Conservation (phyloP, 2,888 invertebrate genomes). For the Drosophila phalerata region DNA sequence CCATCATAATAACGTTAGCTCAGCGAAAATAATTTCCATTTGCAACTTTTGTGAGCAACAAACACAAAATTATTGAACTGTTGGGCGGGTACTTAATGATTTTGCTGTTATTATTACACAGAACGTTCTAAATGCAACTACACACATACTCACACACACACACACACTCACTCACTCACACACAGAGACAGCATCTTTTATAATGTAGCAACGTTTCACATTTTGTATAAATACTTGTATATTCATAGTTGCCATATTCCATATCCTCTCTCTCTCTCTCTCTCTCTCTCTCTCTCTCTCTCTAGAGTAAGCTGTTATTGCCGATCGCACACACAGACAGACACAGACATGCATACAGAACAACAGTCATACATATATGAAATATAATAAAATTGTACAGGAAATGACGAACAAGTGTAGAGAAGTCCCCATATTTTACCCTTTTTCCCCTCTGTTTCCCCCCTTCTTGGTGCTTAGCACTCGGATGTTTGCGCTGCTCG, state of each 20-base stretch:
- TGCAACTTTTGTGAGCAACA: constrained; percentile 17
- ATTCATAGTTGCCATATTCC: constrained; percentile 42
- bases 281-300: background rate
- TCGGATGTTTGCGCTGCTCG: constrained; percentile 46
- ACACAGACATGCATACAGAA: constrained; percentile 30
- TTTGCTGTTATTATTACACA: constrained; percentile 59
- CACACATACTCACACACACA: constrained; percentile 16
- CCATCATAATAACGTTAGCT: constrained; percentile 1
- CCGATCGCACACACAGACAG: constrained; percentile 43
- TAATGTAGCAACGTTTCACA: constrained; percentile 74
- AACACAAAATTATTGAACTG: constrained; percentile 47
- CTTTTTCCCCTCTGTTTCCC: background rate
- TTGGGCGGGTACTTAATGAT: constrained; percentile 49
- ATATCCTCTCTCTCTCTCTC: background rate
- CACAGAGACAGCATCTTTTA: constrained; percentile 45
- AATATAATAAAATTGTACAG: constrained; percentile 83
- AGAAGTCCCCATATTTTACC: constrained; percentile 37
- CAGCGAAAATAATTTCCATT: constrained; percentile 21
- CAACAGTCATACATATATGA: constrained; percentile 63
- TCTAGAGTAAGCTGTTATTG: constrained; percentile 49
- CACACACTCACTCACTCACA: constrained; percentile 19
- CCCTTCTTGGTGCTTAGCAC: constrained; percentile 21
- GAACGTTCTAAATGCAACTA: constrained; percentile 30
- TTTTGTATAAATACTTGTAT: constrained; percentile 72
- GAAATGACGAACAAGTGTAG: constrained; percentile 80